These are phyloP conservation scores for Gymnocephalus cernua DNA, from an alignment of 2,113 vertebrate genomes.

Conservation along the genomic window DNA sequence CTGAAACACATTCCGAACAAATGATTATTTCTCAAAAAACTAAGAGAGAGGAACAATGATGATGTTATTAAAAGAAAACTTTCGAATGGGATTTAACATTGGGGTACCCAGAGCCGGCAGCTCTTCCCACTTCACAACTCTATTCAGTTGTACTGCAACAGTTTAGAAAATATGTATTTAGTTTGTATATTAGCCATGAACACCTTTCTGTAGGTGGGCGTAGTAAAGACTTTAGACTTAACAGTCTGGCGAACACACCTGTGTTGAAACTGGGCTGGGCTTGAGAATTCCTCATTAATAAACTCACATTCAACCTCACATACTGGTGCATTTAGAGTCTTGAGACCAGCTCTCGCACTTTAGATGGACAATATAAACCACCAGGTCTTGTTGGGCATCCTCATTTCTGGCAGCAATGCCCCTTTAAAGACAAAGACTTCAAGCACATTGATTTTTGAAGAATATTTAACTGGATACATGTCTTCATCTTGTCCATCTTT, in stretches of 20 bases:
- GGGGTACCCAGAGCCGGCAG: too few relatives aligned
- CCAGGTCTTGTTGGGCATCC: background rate
- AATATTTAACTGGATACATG: constrained; percentile 44
- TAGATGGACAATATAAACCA: background rate
- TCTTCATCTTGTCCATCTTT: constrained; percentile 59
- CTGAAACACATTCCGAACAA: background rate
- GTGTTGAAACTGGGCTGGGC: background rate
- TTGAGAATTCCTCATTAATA: background rate
- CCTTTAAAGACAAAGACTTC: constrained; percentile 10
- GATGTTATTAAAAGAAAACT: background rate
- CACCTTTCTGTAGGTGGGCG: background rate
- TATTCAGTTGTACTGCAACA: background rate
- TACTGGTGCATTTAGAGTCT: background rate
- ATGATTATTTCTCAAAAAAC: background rate
- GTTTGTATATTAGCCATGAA: background rate
- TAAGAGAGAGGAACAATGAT: background rate
- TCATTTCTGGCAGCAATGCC: constrained; percentile 6
- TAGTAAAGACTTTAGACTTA: background rate
- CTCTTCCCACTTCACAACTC: background rate
- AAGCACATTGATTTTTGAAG: constrained; percentile 55
- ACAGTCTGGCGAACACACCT: background rate
- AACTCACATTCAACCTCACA: constrained; percentile 12
- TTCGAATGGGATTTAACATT: background rate
- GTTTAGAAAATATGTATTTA: background rate
- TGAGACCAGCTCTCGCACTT: background rate